A percentile compares a stretch with the other conserved stretches of the same genome.
Conservation (phyloP, 2,888 invertebrate species). For the Aporophyla lueneburgensis region DNA sequence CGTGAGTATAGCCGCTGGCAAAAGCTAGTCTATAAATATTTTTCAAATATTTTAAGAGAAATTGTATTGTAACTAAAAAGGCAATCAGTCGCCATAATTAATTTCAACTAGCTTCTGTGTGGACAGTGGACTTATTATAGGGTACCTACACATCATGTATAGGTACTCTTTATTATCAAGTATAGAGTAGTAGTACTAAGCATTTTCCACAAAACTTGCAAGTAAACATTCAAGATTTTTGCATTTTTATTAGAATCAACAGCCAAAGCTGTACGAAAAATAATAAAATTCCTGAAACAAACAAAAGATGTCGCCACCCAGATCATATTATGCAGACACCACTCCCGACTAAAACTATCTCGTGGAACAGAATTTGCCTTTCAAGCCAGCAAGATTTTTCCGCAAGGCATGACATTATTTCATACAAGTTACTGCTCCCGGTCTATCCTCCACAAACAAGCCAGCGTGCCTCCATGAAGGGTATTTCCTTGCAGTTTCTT, state of each 20-base stretch:
- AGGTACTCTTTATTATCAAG: too few species aligned
- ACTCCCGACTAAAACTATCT: slow-evolving; percentile 68
- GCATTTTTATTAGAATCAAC: slow-evolving; percentile 6
- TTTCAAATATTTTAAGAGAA: not conserved
- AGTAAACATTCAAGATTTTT: not conserved
- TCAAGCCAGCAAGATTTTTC: slow-evolving; percentile 76
- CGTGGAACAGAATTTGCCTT: slow-evolving; percentile 80
- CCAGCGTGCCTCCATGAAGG: slow-evolving; percentile 60
- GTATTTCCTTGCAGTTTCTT: slow-evolving; percentile 69
- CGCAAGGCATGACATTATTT: slow-evolving; percentile 76
- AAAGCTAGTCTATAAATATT: not conserved
- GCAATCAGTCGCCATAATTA: not conserved
- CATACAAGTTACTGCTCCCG: slow-evolving; percentile 72
- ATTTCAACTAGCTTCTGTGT: not conserved
- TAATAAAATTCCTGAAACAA: slow-evolving; percentile 37
- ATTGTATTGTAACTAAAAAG: not conserved
- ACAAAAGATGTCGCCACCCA: slow-evolving; percentile 55
- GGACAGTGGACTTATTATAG: not conserved
- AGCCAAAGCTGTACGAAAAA: not conserved
- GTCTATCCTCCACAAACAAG: slow-evolving; percentile 62
- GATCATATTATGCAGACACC: slow-evolving; percentile 73
- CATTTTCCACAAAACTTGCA: not conserved
- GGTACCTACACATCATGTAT: not conserved
- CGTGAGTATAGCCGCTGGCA: too few species aligned
- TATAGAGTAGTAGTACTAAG: too few species aligned